Base-by-base conservation (phyloP, 2,888 invertebrate species). In the Proisotoma minuta region DNA sequence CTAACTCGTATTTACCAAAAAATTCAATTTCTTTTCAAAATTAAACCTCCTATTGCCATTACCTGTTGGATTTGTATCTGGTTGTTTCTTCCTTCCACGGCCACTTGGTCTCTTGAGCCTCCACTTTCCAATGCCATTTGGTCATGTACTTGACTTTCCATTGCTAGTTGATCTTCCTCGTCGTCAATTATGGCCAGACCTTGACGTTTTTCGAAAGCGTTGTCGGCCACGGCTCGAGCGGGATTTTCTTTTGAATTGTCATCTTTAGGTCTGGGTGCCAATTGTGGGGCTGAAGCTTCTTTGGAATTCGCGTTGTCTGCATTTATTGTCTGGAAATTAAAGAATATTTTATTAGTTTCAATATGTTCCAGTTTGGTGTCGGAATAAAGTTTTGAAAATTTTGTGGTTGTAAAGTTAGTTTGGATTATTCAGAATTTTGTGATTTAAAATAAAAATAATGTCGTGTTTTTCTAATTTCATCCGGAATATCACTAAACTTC, bases 141-240 rank as follows among this genome's bases (percentile, higher is more conserved):
- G 26, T 71, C 71, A 59, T 68, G 68, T 20, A 62, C 59, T 43
- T 43, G 43, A 5, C 66, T 65, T 51, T 72, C 72, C 62, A 72
- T 68, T 39, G 72, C 72, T 2, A 73, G 51, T 60, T 73, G 73
- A 27, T 73, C 73, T 2, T 72, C 69, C n/a, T 70, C 60, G 27
- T 68, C 68, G 18, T 70, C 69, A 5, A 62, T 60, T 3, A 24
- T 12, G n/a, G 53, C 47, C 12, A 69, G 50, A 39, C 73, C 73
- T 60, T 71, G 71, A 29, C 71, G 62, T 40, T 73, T 72, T 10
- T 69, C 59, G 48, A 73, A 69, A 8, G 43, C 50, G n/a, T 50
- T 61, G 18, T 34, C 48, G 2, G 53, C 60, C 4, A 51, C 57
- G 20, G 52, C 51, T 27, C 59, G 49, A 52, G 52, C 51, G 20